Evolutionary conservation across 2,113 vertebrate species (phyloP).

Genomic region (Serinus canaria): DNA sequence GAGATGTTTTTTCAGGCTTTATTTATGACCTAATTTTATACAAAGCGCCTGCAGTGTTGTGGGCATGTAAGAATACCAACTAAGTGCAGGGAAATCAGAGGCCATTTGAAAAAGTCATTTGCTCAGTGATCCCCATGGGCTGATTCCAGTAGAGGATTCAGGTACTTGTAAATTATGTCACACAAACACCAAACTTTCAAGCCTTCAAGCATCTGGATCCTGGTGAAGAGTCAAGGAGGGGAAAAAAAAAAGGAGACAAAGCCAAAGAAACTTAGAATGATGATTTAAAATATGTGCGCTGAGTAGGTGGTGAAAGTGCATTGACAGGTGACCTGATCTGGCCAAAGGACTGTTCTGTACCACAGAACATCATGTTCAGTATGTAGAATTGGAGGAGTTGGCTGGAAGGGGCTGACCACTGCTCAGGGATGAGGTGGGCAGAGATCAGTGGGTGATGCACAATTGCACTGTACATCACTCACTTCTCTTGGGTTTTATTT

Average conservation of each 20-base stretch:
- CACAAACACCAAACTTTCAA: background rate
- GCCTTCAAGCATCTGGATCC: background rate
- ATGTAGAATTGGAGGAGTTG: no score
- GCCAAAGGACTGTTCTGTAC: background rate
- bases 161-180: background rate
- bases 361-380: background rate
- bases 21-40: slow-evolving; percentile 27
- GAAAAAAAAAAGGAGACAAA: background rate
- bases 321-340: background rate
- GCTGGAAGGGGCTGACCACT: background rate
- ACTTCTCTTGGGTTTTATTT: background rate
- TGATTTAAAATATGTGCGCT: background rate
- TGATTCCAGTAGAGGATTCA: background rate
- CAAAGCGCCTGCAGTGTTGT: background rate
- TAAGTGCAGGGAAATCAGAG: background rate
- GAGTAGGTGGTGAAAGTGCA: background rate
- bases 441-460: background rate
- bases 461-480: background rate
- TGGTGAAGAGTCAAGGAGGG: background rate
- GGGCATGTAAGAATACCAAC: background rate
- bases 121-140: background rate
- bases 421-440: background rate
- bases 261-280: background rate
- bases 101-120: background rate
- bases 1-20: background rate